Evolutionary conservation across 2,888 invertebrate species (phyloP).

Genomic region (Cephus spinipes): DNA sequence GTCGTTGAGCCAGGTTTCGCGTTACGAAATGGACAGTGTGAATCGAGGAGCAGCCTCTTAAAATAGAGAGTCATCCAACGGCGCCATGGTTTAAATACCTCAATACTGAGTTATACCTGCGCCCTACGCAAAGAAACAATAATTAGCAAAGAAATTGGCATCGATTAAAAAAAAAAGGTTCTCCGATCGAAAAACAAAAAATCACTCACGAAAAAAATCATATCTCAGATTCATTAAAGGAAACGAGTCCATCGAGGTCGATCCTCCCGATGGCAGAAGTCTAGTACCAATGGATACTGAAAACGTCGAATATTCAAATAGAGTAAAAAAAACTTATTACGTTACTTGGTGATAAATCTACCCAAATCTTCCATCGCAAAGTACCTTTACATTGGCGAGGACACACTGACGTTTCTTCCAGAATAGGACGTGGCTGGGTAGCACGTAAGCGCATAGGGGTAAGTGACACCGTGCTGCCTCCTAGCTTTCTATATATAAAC

Average conservation of each 20-base stretch:
- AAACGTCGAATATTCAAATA: neutral
- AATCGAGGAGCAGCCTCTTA: neutral
- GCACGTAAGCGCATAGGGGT: slow-evolving; percentile 43
- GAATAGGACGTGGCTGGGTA: neutral
- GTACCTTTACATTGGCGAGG: neutral
- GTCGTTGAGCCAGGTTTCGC: neutral
- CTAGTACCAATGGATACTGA: neutral
- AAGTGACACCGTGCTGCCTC: slow-evolving; percentile 61
- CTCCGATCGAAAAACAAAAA: neutral
- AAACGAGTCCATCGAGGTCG: neutral
- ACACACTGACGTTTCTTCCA: neutral
- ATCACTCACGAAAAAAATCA: neutral
- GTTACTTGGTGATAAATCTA: neutral
- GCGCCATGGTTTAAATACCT: neutral
- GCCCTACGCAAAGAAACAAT: neutral
- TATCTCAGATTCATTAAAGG: neutral
- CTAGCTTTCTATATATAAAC: slow-evolving; percentile 63
- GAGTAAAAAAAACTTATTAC: neutral
- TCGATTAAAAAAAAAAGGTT: neutral
- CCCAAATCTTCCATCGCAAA: neutral
- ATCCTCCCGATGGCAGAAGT: neutral
- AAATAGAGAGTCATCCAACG: neutral
- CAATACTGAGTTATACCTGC: neutral
- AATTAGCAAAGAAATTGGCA: neutral
- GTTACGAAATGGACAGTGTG: neutral